Base-by-base conservation (phyloP, 1,140 invertebrate species). In the Antheraea pernyi region DNA sequence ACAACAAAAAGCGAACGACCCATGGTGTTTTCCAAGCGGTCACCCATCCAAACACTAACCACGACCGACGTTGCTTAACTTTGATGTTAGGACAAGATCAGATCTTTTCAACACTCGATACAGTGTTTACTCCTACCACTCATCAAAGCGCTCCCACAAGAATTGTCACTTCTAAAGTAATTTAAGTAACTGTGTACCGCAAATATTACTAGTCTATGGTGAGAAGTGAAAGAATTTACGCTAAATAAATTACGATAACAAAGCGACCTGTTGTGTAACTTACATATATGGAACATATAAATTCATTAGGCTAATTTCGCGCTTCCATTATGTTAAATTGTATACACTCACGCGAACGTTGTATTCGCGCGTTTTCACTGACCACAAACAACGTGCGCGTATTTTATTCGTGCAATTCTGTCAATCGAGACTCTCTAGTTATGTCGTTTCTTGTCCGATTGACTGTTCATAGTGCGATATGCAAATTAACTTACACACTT, bases 301-400 rank as follows among this genome's bases (percentile, higher is more conserved):
- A 13, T 53, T 13, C 13, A 53, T 0, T 53, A 53, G 9, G 16
- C 11, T 53, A 13, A n/a, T 53, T 53, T 53, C 46, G 7, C 46
- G 16, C 11, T 53, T 13, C 46, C 11, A 53, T 53, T 13, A 16
- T 53, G 13, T 53, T 5, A 16, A 53, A 16, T 16, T 53, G 46
- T 53, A 53, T 53, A 16, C 16, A 53, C 46, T 22, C 70, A 72
- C 70, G 71, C 71, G 68, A 72, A 53, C 36, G 63, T 13, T 58
- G 71, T 75, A 71, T 77, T 78, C 76, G 67, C 76, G 73, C 73
- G 71, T 78, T 78, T 78, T 78, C 73, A 70, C 73, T 69, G 39
- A 70, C 76, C 74, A 72, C 73, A 78, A 69, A 73, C 42, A 59
- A 64, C 65, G 48, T 70, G 65, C 63, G 13, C 46, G 6, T 53